phyloP scores from a whole-genome alignment of 2,113 vertebrate genomes.

The Nothocercus nigrocapillus region DNA sequence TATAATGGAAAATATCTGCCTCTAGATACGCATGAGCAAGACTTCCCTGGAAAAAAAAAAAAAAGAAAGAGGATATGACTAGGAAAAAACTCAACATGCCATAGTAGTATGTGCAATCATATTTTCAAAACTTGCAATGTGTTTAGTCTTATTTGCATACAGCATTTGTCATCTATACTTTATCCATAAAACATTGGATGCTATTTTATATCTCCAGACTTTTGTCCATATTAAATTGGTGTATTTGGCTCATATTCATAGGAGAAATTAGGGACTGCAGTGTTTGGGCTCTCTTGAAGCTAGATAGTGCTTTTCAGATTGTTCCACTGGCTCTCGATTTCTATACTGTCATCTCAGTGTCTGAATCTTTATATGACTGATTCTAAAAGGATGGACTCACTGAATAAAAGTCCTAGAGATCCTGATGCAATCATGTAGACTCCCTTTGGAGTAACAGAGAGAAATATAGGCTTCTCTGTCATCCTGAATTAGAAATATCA shows the following conservation, averaged over 20 bases:
- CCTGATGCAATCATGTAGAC: neutral
- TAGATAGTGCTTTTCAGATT: neutral
- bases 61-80: neutral
- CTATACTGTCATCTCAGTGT: neutral
- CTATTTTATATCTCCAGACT: neutral
- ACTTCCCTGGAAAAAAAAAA: neutral
- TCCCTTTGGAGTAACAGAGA: neutral
- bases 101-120: neutral
- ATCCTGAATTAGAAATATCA: neutral
- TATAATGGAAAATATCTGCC: neutral
- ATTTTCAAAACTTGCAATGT: neutral
- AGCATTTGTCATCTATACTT: neutral
- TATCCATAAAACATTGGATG: neutral
- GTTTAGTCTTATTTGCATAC: neutral
- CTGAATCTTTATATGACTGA: neutral
- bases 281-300: neutral
- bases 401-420: neutral
- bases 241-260: neutral
- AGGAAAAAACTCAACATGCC: neutral
- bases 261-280: neutral
- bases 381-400: neutral
- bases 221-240: neutral
- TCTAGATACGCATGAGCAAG: neutral
- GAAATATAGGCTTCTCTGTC: neutral
- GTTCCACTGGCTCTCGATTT: neutral